phyloP scores from a whole-genome alignment of 2,888 invertebrate genomes.

The Diplolepis rosae region DNA sequence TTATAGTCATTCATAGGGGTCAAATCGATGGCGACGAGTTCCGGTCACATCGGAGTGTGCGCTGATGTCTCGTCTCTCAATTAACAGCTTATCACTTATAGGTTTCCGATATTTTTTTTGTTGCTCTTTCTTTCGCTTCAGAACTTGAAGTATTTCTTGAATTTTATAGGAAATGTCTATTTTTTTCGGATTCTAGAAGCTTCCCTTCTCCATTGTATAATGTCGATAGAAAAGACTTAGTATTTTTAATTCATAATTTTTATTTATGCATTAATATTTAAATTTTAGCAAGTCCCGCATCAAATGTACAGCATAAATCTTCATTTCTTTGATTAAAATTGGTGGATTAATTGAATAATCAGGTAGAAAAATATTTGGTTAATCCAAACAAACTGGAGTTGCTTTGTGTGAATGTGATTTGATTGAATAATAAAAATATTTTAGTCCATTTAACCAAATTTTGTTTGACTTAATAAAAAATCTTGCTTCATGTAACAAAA shows the following conservation, averaged over 20 bases:
- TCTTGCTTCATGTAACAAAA: too few relatives aligned
- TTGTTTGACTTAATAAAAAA: too few relatives aligned
- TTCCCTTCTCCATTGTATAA: too few relatives aligned
- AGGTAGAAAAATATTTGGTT: too few relatives aligned
- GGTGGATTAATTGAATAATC: too few relatives aligned
- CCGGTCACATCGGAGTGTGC: constrained; percentile 42
- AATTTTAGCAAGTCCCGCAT: background rate
- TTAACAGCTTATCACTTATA: constrained; percentile 71
- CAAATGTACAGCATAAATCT: background rate
- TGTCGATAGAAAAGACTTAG: too few relatives aligned
- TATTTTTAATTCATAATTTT: background rate
- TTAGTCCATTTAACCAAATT: too few relatives aligned
- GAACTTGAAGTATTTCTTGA: background rate
- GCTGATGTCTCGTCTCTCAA: constrained; percentile 69
- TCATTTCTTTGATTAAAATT: too few relatives aligned
- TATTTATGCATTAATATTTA: background rate
- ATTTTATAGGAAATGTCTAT: background rate
- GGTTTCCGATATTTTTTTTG: constrained; percentile 69
- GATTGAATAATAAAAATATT: too few relatives aligned
- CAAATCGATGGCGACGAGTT: constrained; percentile 41
- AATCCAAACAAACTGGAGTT: too few relatives aligned
- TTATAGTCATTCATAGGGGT: constrained; percentile 43
- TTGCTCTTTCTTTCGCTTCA: constrained; percentile 7
- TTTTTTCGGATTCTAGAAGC: too few relatives aligned
- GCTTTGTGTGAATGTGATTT: too few relatives aligned